Evolutionary conservation across 2,113 vertebrate genomes (phyloP), one percentile per base, ranked within the genome.

Genomic region (Petaurus breviceps): DNA sequence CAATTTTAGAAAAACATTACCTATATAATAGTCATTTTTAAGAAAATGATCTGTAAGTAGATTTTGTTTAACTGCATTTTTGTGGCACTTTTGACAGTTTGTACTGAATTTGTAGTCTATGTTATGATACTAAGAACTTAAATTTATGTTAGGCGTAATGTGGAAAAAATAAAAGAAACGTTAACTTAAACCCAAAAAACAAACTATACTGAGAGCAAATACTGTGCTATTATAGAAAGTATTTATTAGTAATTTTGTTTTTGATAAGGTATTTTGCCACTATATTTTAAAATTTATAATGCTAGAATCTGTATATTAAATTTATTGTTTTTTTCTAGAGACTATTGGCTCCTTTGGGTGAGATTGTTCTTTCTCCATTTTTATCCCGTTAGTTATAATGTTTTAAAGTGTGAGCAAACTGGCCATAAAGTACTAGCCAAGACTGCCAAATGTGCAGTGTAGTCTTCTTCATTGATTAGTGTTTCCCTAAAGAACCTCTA

Each of bases 401-500:
- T 96, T 97, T 98, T 93, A 96, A 98, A 97, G 96, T 96, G 94
- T 98, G 97, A 98, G 96, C 98, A 77, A 95, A 94, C 43, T 96
- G 95, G 19, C 95, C 0, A 3, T 98, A 97, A 98, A 98, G 95
- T 90, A 51, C 96, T 97, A 94, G 94, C 97, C 97, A 96, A 97
- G 95, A 97, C 93, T 92, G 93, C 47, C 93, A 95, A 97, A 95
- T 98, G 97, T 97, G 96, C 98, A 98, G 96, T 97, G 92, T 96
- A 97, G 97, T 98, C 97, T 96, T 97, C 94, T 97, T 53, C 97
- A 51, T 68, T 95, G 91, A 97, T 98, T 98, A 97, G 95, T 94
- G 97, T 98, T 98, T 97, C 96, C 95, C 97, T 96, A 90, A 98
- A 98, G 97, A 97, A 97, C 96, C 97, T 98, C 96, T 97, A 96